Conservation (phyloP, 2,797 vertebrate species). For the Enteromius trimaculatus region DNA sequence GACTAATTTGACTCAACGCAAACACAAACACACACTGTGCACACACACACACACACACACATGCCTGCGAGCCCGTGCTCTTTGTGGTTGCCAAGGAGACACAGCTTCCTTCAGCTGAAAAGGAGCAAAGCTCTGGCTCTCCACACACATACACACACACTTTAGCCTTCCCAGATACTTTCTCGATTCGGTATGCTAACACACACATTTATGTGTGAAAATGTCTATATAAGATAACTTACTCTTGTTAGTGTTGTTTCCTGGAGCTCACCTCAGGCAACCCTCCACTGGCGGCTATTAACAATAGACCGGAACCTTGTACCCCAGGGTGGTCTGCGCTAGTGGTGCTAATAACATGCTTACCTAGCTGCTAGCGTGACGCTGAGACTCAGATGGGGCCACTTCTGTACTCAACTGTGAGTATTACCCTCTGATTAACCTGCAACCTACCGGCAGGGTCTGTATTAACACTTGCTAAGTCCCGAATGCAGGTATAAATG, state of each 20-base stretch:
- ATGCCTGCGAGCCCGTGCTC: conserved; percentile 78
- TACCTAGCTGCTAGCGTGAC: conserved; percentile 21
- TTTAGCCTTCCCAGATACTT: conserved; percentile 6
- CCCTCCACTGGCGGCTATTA: conserved; percentile 32
- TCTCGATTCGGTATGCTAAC: conserved; percentile 38
- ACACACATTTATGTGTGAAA: conserved; percentile 35
- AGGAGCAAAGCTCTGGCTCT: conserved; percentile 71
- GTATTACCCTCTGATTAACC: conserved; percentile 37
- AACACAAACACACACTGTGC: conserved; percentile 50
- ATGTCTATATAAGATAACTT: conserved; percentile 31
- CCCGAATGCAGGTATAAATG: not conserved
- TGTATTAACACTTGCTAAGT: not conserved
- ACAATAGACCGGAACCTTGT: conserved; percentile 18
- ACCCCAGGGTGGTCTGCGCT: conserved; percentile 23
- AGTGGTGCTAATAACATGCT: conserved; percentile 25
- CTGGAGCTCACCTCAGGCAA: conserved; percentile 40
- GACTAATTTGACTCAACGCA: conserved; percentile 43
- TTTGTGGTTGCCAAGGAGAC: conserved; percentile 89
- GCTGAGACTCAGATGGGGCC: conserved; percentile 7
- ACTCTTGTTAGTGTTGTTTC: conserved; percentile 38
- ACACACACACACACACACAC: conserved; percentile 52
- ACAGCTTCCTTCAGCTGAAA: conserved; percentile 73
- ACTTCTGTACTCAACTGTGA: conserved; percentile 15
- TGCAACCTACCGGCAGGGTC: conserved; percentile 16
- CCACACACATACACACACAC: conserved; percentile 55